phyloP scores from a whole-genome alignment of 92 coral and sea anemone genomes.

The Actinernus sp. region DNA sequence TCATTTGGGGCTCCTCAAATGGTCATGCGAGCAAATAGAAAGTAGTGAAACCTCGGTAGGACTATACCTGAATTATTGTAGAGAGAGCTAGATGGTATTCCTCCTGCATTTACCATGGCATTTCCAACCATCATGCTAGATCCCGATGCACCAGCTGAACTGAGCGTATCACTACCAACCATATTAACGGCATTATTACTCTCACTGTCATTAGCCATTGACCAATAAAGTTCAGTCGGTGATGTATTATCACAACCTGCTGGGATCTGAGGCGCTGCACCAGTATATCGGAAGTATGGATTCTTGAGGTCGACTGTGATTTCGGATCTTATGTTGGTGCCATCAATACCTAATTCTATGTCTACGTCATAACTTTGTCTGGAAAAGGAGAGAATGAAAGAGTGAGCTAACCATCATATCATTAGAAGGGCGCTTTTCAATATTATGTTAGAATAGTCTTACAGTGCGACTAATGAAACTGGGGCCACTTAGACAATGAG shows the following conservation, averaged over 20 bases:
- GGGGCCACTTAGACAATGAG: too few relatives aligned
- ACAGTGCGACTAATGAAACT: too few relatives aligned
- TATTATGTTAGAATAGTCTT: too few relatives aligned
- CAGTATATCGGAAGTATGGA: constrained; percentile 97
- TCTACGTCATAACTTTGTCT: constrained; percentile 99
- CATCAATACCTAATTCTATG: constrained; percentile 81
- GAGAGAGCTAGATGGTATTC: constrained; percentile 31
- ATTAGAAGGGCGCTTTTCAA: too few relatives aligned
- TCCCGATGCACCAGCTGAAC: constrained; percentile 53
- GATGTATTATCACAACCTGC: constrained; percentile 89
- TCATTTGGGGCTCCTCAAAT: too few relatives aligned
- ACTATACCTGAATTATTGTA: too few relatives aligned
- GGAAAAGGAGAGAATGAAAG: neutral
- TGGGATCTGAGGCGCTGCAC: constrained; percentile 77
- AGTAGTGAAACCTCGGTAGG: too few relatives aligned
- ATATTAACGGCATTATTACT: constrained; percentile 22
- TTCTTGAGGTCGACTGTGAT: constrained; percentile 91
- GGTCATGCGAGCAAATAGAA: too few relatives aligned
- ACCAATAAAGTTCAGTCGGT: constrained; percentile 96
- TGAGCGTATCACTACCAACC: constrained; percentile 26
- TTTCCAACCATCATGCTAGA: constrained; percentile 49
- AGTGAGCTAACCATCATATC: neutral
- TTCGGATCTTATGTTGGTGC: constrained; percentile 77
- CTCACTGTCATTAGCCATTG: constrained; percentile 47
- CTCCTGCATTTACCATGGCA: constrained; percentile 42